Base-by-base conservation (phyloP, 1,140 invertebrate species). In the Zophobas morio region DNA sequence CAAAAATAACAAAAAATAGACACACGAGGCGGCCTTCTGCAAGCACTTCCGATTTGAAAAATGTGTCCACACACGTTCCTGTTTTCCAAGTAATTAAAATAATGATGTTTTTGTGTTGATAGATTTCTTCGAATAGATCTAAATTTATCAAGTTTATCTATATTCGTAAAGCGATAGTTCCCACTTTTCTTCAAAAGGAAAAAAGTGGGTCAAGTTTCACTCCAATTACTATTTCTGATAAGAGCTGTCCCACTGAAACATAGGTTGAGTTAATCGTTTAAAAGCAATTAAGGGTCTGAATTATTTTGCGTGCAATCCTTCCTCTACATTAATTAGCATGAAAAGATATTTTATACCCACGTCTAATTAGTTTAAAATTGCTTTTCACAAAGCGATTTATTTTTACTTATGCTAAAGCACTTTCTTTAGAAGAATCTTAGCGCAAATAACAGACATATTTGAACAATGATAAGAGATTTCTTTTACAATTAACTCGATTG, bases 1-100 rank as follows among this genome's bases (percentile, higher is more conserved):
- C 81, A 84, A 84, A 84, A 84, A 84, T 83, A 84, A 84, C 83
- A 84, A 83, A 84, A 84, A 83, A 84, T 81, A 81, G 80, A 81
- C 80, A 80, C 74, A 53, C 51, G 66, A 33, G 73, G 75, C 79
- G 70, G 51, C 70, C 77, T 78, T 78, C 71, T 76, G 78, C 76
- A 73, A 75, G 57, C 71, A 80, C 76, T 82, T 84, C 81, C 83
- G 77, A 82, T 81, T 81, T 83, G 78, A 81, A 81, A 82, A 81
- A 84, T 76, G 82, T 78, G 76, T 74, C 70, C 70, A 53, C 81
- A 82, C 80, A 78, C 80, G 78, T 83, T 77, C 53, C 36, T 84
- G 78, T 84, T 84, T 82, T 77, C 71, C 40, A 60, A 76, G 77
- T 70, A 78, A 81, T 83, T 81, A 82, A 80, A 74, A 76, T 81